Conservation (phyloP, 2,888 invertebrate genomes). For the Drosophila austrosaltans region DNA sequence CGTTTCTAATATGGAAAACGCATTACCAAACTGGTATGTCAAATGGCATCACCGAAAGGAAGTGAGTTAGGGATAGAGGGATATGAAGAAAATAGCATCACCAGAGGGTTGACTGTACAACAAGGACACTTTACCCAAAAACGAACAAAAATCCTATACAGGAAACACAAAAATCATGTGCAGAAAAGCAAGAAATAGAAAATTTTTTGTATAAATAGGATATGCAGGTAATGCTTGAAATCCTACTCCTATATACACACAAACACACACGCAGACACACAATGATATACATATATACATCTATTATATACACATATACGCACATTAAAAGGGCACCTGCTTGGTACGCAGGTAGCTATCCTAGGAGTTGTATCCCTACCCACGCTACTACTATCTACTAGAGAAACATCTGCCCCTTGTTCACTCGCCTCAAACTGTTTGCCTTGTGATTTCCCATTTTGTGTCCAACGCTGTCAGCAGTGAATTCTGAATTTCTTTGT, state of each 20-base stretch:
- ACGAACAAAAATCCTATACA: slow-evolving; percentile 37
- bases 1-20: slow-evolving; percentile 12
- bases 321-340: slow-evolving; percentile 57
- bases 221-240: slow-evolving; percentile 64
- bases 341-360: slow-evolving; percentile 58
- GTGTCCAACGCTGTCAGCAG: slow-evolving; percentile 45
- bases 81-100: slow-evolving; percentile 25
- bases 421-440: slow-evolving; percentile 18
- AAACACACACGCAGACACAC: slow-evolving; percentile 21
- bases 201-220: slow-evolving; percentile 54
- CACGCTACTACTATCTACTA: slow-evolving; percentile 43
- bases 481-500: slow-evolving; percentile 61
- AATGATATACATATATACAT: too few relatives aligned
- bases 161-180: slow-evolving; percentile 65
- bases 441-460: slow-evolving; percentile 69
- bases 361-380: slow-evolving; percentile 22
- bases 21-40: slow-evolving; percentile 16
- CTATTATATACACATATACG: neutral
- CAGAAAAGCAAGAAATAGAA: slow-evolving; percentile 49
- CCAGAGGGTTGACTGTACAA: slow-evolving; percentile 40
- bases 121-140: slow-evolving; percentile 35
- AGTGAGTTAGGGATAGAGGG: slow-evolving; percentile 24
- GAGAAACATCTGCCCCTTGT: slow-evolving; percentile 67
- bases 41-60: slow-evolving; percentile 26
- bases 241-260: slow-evolving; percentile 31